A percentile compares a stretch with the other conserved stretches of the same genome.
These are phyloP conservation scores for Psittacula cyanocephala DNA, from an alignment of 2,113 vertebrate species.

Conservation along the genomic window DNA sequence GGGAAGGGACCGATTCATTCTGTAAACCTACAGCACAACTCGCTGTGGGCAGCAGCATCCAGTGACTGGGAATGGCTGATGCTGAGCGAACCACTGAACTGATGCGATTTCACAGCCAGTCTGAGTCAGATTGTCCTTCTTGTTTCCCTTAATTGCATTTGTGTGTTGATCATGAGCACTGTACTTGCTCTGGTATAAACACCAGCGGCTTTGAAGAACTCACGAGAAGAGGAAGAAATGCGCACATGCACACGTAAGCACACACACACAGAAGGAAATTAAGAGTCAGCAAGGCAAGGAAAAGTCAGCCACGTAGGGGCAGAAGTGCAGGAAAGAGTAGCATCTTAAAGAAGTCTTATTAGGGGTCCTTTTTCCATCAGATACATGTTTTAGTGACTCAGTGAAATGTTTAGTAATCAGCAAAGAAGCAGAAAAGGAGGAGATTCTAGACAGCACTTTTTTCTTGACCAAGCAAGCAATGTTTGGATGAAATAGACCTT, in stretches of 20 bases:
- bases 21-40: neutral
- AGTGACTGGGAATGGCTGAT: accelerated
- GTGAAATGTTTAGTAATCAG: neutral
- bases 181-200: neutral
- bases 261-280: neutral
- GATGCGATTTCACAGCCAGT: neutral
- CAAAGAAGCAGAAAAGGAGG: neutral
- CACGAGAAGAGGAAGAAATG: neutral
- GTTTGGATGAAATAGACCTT: neutral
- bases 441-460: neutral
- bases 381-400: neutral
- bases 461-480: neutral
- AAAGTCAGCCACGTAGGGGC: neutral
- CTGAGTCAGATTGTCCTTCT: neutral
- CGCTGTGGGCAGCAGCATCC: neutral
- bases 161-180: neutral
- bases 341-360: neutral
- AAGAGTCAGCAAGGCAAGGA: neutral
- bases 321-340: neutral
- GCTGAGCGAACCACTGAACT: neutral
- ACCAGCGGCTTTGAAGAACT: neutral
- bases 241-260: neutral
- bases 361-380: neutral
- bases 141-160: neutral
- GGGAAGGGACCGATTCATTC: accelerated